Evolutionary conservation across 2,797 vertebrate genomes (phyloP).

Genomic region (Simalia tracyae): DNA sequence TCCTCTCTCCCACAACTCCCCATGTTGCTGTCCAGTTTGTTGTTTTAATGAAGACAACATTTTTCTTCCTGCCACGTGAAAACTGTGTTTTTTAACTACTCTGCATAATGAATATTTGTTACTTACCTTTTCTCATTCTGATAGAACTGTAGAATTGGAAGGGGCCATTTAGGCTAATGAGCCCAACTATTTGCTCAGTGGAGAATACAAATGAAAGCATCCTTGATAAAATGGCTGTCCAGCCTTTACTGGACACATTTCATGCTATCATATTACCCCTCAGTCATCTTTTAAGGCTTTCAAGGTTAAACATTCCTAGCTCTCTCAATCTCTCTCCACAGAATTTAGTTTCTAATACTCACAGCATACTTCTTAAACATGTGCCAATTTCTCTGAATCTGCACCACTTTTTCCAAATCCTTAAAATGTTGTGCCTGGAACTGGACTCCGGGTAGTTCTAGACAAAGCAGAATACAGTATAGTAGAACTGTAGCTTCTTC

Average conservation of each 20-base stretch:
- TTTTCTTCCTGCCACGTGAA: background rate
- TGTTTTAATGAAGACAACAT: background rate
- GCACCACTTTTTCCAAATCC: background rate
- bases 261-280: background rate
- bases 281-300: background rate
- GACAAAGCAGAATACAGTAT: background rate
- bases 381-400: no score
- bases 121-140: background rate
- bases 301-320: background rate
- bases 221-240: background rate
- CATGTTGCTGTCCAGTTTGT: background rate
- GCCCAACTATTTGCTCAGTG: background rate
- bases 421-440: background rate
- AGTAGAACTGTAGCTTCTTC: background rate
- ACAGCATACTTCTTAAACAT: no score
- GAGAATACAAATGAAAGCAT: background rate
- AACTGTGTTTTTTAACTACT: background rate
- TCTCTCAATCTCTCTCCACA: background rate
- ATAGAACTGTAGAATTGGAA: background rate
- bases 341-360: background rate
- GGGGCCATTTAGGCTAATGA: background rate
- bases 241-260: background rate
- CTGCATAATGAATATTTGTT: background rate
- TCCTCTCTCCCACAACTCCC: background rate
- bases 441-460: background rate